phyloP scores from a whole-genome alignment of 2,888 invertebrate genomes.

The Aphidoletes aphidimyza region DNA sequence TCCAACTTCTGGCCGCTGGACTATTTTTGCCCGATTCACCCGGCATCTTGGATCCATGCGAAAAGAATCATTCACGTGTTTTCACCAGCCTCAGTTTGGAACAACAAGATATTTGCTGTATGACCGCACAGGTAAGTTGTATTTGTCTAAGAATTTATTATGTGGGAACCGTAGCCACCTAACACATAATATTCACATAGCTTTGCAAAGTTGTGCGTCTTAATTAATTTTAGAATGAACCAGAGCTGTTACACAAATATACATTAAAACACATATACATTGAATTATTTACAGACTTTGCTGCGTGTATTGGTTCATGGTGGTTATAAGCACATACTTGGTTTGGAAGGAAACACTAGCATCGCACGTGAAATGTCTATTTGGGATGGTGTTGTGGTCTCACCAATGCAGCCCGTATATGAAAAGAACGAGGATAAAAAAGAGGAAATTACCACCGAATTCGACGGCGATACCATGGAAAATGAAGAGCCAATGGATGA shows the following conservation, averaged over 20 bases:
- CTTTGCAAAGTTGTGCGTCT: too few relatives aligned
- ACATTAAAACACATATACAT: too few relatives aligned
- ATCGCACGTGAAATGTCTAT: conserved; percentile 88
- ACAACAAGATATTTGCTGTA: conserved; percentile 92
- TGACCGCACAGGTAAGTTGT: conserved; percentile 76
- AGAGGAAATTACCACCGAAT: conserved; percentile 76
- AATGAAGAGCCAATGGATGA: conserved; percentile 67
- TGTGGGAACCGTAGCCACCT: too few relatives aligned
- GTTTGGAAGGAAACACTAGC: conserved; percentile 69
- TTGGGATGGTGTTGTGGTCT: conserved; percentile 96
- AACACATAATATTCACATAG: too few relatives aligned
- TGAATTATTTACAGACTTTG: conserved; percentile 67
- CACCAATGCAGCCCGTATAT: conserved; percentile 93
- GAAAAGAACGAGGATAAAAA: conserved; percentile 81
- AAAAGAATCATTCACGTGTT: conserved; percentile 86
- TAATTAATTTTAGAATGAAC: too few relatives aligned
- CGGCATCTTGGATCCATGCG: conserved; percentile 94
- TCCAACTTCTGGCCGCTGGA: conserved; percentile 92
- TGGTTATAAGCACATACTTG: conserved; percentile 91
- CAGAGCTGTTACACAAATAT: too few relatives aligned
- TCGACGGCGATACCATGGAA: conserved; percentile 74
- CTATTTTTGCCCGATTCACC: conserved; percentile 94
- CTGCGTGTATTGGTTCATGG: conserved; percentile 92
- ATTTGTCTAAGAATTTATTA: conserved; percentile 1
- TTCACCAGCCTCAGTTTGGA: conserved; percentile 91